Conservation (phyloP, 2,113 vertebrate species). For the Perca schrenkii region DNA sequence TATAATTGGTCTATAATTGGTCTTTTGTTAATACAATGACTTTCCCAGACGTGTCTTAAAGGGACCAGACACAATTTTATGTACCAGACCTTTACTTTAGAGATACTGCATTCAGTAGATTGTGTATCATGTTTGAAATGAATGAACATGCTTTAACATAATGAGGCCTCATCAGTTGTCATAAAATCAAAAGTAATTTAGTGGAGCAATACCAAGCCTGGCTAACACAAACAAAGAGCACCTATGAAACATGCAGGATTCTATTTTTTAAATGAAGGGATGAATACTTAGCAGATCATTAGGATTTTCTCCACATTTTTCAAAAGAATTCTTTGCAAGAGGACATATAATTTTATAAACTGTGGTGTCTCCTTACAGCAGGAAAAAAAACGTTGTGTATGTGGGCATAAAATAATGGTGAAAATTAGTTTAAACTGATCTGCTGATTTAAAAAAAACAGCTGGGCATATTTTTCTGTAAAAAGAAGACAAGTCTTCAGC, state of each 20-base stretch:
- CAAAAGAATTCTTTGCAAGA: not conserved
- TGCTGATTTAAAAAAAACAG: not conserved
- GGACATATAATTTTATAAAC: not conserved
- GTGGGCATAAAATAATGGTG: not conserved
- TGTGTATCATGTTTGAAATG: not conserved
- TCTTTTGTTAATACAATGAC: not conserved
- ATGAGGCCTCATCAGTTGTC: not conserved
- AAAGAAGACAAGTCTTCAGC: too few relatives aligned
- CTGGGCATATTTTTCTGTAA: not conserved
- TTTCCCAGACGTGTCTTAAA: not conserved
- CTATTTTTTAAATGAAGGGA: not conserved
- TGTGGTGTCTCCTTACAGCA: not conserved
- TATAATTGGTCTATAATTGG: not conserved
- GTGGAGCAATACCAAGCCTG: not conserved
- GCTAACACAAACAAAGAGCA: not conserved
- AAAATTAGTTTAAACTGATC: not conserved
- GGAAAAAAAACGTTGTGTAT: not conserved
- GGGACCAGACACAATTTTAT: not conserved
- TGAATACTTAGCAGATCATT: not conserved
- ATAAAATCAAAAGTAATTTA: conserved; percentile 3
- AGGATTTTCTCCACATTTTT: not conserved
- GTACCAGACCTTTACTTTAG: not conserved
- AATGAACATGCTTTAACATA: not conserved
- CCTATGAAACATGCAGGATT: not conserved
- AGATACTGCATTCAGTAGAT: not conserved